A percentile compares a stretch with the other conserved stretches of the same genome.
phyloP scores from a whole-genome alignment of 35 echinoderm and acorn worm genomes.

The Ophioderma brevispina region DNA sequence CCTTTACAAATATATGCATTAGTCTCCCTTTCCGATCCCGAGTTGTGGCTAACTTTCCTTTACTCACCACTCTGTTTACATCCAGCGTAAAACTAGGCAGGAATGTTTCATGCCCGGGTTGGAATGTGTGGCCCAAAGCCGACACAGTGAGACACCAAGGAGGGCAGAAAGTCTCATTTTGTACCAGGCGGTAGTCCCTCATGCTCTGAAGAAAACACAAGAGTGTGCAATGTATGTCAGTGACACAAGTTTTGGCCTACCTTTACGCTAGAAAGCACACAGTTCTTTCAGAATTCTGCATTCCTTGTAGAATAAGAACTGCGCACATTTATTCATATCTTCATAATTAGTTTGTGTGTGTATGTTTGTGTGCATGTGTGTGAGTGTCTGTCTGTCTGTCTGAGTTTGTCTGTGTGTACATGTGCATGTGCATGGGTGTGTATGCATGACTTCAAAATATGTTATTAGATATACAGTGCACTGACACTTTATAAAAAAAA shows the following conservation, averaged over 20 bases:
- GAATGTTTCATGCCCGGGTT: constrained; percentile 91
- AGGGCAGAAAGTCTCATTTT: constrained; percentile 96
- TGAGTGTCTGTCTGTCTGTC: no score
- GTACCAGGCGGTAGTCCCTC: constrained; percentile 94
- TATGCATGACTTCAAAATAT: no score
- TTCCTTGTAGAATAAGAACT: not conserved
- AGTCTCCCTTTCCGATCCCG: not conserved
- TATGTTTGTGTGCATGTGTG: no score
- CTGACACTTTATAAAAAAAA: no score
- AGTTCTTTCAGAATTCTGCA: not conserved
- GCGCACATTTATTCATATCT: no score
- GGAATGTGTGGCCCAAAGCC: constrained; percentile 90
- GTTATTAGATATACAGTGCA: no score
- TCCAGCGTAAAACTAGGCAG: constrained; percentile 80
- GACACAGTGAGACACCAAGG: constrained; percentile 95
- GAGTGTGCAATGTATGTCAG: no score
- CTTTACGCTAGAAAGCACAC: not conserved
- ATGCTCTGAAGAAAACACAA: constrained; percentile 79
- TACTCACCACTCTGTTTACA: constrained; percentile 79
- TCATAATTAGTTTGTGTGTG: no score
- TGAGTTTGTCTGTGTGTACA: no score
- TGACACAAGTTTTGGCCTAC: no score
- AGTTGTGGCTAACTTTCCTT: not conserved
- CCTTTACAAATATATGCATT: no score
- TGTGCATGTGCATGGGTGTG: no score